These are phyloP conservation scores for Scolanthus callimorphus DNA, from an alignment of 92 coral and sea anemone species.

Conservation along the genomic window DNA sequence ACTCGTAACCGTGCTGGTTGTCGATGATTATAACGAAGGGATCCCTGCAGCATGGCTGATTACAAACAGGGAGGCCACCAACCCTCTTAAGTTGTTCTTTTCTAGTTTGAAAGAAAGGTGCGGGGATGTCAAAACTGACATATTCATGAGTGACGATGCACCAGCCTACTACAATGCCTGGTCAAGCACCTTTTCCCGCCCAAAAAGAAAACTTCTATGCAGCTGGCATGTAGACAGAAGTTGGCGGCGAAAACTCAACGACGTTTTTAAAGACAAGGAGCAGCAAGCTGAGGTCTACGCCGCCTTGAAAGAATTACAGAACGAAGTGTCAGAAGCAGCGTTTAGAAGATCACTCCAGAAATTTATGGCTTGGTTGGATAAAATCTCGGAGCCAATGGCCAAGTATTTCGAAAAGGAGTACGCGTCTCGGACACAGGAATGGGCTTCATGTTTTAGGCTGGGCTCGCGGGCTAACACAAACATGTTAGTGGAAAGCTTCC, in stretches of 20 bases:
- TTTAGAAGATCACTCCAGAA: no score
- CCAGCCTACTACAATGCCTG: slow-evolving; percentile 47
- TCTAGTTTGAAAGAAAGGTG: slow-evolving; percentile 31
- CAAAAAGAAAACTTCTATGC: slow-evolving; percentile 21
- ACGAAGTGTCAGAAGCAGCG: no score
- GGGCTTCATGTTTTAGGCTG: neutral
- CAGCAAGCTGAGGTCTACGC: no score
- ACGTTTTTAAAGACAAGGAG: slow-evolving; percentile 21
- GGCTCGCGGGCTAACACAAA: slow-evolving; percentile 5
- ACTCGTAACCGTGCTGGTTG: slow-evolving; percentile 35
- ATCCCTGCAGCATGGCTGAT: slow-evolving; percentile 54
- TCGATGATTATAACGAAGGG: slow-evolving; percentile 57
- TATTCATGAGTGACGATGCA: neutral
- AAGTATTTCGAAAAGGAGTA: no score
- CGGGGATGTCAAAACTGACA: slow-evolving; percentile 9
- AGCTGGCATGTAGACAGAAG: slow-evolving; percentile 58
- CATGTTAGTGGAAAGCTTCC: slow-evolving; percentile 1
- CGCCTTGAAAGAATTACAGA: no score
- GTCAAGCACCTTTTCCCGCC: slow-evolving; percentile 30
- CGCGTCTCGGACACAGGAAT: no score
- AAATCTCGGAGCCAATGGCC: slow-evolving; percentile 11
- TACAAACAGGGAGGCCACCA: slow-evolving; percentile 44
- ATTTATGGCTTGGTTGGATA: slow-evolving; percentile 13
- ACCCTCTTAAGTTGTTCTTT: slow-evolving; percentile 29
- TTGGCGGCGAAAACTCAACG: slow-evolving; percentile 28